Percentiles rank a stretch among this genome's conserved stretches.
Conservation (phyloP, 2,797 vertebrate genomes). For the Podarcis siculus region DNA sequence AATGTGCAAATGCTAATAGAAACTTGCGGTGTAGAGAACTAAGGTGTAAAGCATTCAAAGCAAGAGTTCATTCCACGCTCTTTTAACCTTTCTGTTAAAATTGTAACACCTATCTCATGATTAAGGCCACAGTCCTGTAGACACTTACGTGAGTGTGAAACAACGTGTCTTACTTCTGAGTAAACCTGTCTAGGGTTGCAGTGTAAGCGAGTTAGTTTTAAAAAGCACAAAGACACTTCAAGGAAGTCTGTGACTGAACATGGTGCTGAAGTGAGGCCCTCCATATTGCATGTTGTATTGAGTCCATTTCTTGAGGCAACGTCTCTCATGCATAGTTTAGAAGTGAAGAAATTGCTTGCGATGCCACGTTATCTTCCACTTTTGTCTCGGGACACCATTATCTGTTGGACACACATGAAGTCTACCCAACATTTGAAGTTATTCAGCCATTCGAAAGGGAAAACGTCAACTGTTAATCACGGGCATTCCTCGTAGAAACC, state of each 20-base stretch:
- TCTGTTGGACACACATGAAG: conserved; percentile 17
- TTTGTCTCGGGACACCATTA: conserved; percentile 50
- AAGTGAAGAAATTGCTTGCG: conserved; percentile 59
- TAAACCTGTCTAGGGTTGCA: too few species aligned
- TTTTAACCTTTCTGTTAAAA: too few species aligned
- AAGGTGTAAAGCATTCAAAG: too few species aligned
- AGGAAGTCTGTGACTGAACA: neutral
- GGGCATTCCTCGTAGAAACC: conserved; percentile 48
- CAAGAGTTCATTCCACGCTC: too few species aligned
- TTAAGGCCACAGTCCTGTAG: too few species aligned
- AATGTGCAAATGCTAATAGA: too few species aligned
- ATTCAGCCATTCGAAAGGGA: conserved; percentile 44
- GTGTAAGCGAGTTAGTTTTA: neutral
- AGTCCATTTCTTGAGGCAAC: neutral
- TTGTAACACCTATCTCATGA: too few species aligned
- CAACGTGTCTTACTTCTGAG: too few species aligned
- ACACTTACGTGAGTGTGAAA: too few species aligned
- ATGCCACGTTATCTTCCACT: conserved; percentile 39
- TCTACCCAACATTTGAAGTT: conserved; percentile 5
- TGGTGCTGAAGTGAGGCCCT: neutral
- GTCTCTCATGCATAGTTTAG: neutral
- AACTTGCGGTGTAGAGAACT: too few species aligned
- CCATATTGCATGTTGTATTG: neutral
- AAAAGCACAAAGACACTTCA: neutral
- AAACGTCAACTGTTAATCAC: conserved; percentile 49